phyloP scores from a whole-genome alignment of 2,113 vertebrate genomes.

The Antennarius striatus region DNA sequence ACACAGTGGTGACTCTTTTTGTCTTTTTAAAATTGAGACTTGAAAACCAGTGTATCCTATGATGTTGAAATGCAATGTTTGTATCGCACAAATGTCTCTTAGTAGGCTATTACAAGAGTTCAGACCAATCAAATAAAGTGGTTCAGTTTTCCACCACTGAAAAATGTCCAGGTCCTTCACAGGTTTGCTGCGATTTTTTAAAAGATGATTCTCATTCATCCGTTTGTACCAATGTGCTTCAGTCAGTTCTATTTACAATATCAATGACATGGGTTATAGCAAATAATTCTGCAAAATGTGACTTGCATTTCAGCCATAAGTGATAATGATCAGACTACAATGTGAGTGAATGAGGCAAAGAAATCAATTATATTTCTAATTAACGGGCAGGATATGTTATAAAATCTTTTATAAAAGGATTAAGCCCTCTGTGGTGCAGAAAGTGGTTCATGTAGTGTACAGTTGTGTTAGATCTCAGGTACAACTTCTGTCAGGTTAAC shows the following conservation, averaged over 20 bases:
- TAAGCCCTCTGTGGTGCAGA: background rate
- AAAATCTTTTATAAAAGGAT: no score
- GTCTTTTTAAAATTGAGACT: constrained; percentile 81
- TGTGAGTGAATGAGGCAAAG: no score
- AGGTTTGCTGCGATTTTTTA: background rate
- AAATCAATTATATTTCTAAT: no score
- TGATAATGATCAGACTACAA: no score
- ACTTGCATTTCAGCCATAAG: no score
- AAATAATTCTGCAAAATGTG: no score
- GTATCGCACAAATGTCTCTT: constrained; percentile 84
- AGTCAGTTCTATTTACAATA: background rate
- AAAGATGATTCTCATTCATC: background rate
- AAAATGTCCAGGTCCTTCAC: constrained; percentile 35
- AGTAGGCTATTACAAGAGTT: constrained; percentile 86
- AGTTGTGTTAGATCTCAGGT: no score
- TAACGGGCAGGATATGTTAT: no score
- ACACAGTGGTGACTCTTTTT: constrained; percentile 62
- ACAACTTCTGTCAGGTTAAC: no score
- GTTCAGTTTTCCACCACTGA: constrained; percentile 82
- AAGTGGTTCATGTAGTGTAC: no score
- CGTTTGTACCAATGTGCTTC: background rate
- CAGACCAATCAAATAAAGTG: constrained; percentile 90
- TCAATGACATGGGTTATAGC: no score
- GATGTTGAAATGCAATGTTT: constrained; percentile 81
- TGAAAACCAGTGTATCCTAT: constrained; percentile 84